Percentiles rank a stretch among this genome's conserved stretches.
Evolutionary conservation across 1,140 invertebrate species (phyloP).

Genomic region (Drosophila varians): DNA sequence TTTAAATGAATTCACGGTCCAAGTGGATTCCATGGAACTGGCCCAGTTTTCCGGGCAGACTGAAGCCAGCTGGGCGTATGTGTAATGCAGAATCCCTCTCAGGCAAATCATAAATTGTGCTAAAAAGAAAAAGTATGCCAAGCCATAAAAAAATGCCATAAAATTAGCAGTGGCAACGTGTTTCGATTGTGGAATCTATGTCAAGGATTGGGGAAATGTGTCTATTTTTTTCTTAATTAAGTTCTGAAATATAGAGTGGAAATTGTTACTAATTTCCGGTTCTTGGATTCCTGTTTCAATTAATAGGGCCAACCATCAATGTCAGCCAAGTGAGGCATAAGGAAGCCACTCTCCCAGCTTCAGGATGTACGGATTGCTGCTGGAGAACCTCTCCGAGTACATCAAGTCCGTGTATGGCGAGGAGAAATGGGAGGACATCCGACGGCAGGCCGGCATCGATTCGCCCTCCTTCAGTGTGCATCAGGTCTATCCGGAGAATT

Average conservation of each 20-base stretch:
- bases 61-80: conserved; percentile 31
- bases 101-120: conserved; percentile 7
- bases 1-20: conserved; percentile 17
- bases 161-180: conserved; percentile 1
- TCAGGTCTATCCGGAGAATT: conserved; percentile 95
- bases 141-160: conserved; percentile 8
- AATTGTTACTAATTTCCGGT: neutral
- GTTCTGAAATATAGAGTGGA: neutral
- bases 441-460: conserved; percentile 91
- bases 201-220: conserved; percentile 10
- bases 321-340: conserved; percentile 23
- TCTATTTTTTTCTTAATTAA: neutral
- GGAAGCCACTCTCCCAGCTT: neutral
- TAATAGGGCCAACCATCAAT: conserved; percentile 23
- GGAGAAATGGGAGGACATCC: conserved; percentile 94
- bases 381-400: conserved; percentile 96
- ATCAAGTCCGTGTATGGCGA: conserved; percentile 95
- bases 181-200: conserved; percentile 10
- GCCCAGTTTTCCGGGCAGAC: conserved; percentile 45
- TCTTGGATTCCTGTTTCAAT: conserved; percentile 15
- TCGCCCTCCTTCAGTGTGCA: conserved; percentile 95
- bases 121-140: conserved; percentile 18
- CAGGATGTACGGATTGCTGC: conserved; percentile 96
- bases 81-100: conserved; percentile 20
- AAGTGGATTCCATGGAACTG: conserved; percentile 22